Base-by-base conservation (phyloP, 2,113 vertebrate species). In the zebrafish (Danio rerio) region DNA sequence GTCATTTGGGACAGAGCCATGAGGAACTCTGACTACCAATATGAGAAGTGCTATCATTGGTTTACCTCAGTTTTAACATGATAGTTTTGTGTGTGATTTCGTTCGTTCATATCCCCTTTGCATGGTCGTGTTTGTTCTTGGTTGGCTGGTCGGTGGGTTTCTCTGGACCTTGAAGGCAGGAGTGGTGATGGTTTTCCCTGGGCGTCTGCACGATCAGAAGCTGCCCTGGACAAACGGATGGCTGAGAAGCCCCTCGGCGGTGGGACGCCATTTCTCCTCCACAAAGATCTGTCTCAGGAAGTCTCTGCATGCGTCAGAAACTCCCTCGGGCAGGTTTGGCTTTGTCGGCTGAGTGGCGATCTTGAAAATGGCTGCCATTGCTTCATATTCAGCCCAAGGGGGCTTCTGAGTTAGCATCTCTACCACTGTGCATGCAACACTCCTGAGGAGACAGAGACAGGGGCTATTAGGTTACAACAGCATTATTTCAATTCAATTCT, bases 401-500 rank as follows among this genome's bases (percentile, higher is more conserved):
- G 96, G 96, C 81, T 97, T 97, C 89, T 97, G 96, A 0, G 95
- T 97, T 88, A 97, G 45, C 96, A 97, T 97, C 87, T 97, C 96
- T 85, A 97, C 96, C 70, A 97, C 95, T 0, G 96, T 97, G 89
- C 96, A 97, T 18, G 95, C 96, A 56, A 97, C 95, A 6, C 96
- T 96, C 96, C 96, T 97, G 86, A 77, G 13, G 79, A 55, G 15
- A 50, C 10, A 75, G 55, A 11, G 55, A 5, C n/a, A 49, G 43
- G 9, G 16, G 11, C 45, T 18, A 9, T 50, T n/a, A n/a, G 12
- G 13, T 63, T 63, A 11, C 49, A 52, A 7, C 1, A 3, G 12
- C 58, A n/a, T 59, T 9, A 21, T 42, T 11, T 45, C 42, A 75
- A 72, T 42, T 56, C n/a, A 45, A 52, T 31, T 31, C 31, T 2